phyloP scores from a whole-genome alignment of 2,797 vertebrate species.

The Cetoscarus ocellatus region DNA sequence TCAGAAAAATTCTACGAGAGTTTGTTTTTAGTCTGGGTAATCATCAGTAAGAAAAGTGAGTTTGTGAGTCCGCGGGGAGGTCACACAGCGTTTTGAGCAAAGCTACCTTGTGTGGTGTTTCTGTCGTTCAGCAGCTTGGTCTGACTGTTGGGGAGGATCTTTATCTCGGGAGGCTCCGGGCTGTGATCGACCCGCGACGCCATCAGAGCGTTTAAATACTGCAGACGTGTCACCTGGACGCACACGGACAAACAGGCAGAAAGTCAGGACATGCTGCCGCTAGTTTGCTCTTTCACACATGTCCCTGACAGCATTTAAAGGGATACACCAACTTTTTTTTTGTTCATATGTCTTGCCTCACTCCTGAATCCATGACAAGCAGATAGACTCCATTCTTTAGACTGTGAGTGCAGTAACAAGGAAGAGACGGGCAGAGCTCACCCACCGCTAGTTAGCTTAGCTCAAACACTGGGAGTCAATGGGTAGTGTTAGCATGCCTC shows the following conservation, averaged over 20 bases:
- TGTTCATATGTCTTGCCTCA: too few species aligned
- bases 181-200: constrained; percentile 86
- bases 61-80: neutral
- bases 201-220: constrained; percentile 92
- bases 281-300: too few species aligned
- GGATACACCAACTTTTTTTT: too few species aligned
- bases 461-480: too few species aligned
- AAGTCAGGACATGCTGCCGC: neutral
- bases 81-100: constrained; percentile 11
- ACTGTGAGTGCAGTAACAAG: too few species aligned
- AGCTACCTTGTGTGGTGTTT: constrained; percentile 82
- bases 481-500: too few species aligned
- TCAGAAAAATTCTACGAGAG: neutral
- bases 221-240: constrained; percentile 89
- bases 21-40: neutral
- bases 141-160: constrained; percentile 91
- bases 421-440: too few species aligned
- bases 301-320: too few species aligned
- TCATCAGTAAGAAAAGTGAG: neutral
- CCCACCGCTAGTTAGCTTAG: too few species aligned
- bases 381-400: too few species aligned
- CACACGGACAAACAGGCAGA: neutral
- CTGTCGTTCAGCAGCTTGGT: constrained; percentile 89
- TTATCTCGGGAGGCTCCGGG: constrained; percentile 87
- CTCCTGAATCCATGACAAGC: too few species aligned